phyloP scores from a whole-genome alignment of 2,888 invertebrate genomes.

The Bhutanitis thaidina region DNA sequence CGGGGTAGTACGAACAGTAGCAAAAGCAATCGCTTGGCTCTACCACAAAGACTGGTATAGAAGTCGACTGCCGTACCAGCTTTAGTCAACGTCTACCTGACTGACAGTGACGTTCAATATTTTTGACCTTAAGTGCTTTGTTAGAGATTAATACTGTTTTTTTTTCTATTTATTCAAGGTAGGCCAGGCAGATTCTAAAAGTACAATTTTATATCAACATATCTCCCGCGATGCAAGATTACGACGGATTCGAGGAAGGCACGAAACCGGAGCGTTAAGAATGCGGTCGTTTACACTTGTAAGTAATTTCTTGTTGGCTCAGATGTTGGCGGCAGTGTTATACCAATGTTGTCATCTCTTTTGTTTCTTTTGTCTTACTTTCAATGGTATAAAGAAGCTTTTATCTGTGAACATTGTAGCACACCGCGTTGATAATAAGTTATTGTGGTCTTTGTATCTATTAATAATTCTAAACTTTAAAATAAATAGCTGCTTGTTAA shows the following conservation, averaged over 20 bases:
- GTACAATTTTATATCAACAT: conserved; percentile 1
- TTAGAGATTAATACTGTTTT: too few relatives aligned
- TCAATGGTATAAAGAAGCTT: not conserved
- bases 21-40: too few relatives aligned
- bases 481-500: too few relatives aligned
- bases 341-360: not conserved
- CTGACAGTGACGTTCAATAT: too few relatives aligned
- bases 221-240: conserved; percentile 18
- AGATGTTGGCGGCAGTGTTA: conserved; percentile 7
- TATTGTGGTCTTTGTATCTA: too few relatives aligned
- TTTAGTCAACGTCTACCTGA: too few relatives aligned
- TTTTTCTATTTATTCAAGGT: too few relatives aligned
- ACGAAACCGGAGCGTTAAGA: conserved; percentile 10
- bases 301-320: conserved; percentile 15
- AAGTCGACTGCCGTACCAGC: too few relatives aligned
- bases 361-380: conserved; percentile 2
- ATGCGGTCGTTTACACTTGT: conserved; percentile 21
- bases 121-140: too few relatives aligned
- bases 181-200: not conserved
- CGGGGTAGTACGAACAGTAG: too few relatives aligned
- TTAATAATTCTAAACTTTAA: too few relatives aligned
- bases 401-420: not conserved
- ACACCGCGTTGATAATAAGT: not conserved
- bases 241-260: conserved; percentile 13
- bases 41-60: too few relatives aligned